A percentile compares a stretch with the other conserved stretches of the same genome.
Conservation (phyloP, 1,140 invertebrate genomes). For the Dendroctonus ponderosae region DNA sequence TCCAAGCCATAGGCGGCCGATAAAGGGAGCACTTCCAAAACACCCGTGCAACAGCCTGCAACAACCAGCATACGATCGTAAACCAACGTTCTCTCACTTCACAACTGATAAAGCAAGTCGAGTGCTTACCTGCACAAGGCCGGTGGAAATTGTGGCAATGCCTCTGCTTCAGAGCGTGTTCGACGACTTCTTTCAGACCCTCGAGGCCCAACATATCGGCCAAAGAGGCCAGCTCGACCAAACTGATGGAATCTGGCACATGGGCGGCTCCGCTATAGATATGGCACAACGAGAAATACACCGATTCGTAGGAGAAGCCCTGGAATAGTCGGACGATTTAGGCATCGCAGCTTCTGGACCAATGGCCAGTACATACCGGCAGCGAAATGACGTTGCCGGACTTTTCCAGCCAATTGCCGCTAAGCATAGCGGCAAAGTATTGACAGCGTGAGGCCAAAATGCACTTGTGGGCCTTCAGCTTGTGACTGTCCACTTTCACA, state of each 20-base stretch:
- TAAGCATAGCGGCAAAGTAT: conserved; percentile 87
- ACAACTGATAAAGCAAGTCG: neutral
- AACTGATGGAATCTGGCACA: conserved; percentile 78
- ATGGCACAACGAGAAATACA: conserved; percentile 87
- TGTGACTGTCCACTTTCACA: conserved; percentile 73
- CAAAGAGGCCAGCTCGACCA: conserved; percentile 81
- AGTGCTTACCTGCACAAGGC: conserved; percentile 54
- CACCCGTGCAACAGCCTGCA: conserved; percentile 50
- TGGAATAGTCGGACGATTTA: conserved; percentile 54
- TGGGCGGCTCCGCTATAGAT: conserved; percentile 87
- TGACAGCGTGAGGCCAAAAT: conserved; percentile 84
- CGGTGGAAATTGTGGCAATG: conserved; percentile 90
- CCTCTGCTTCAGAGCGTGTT: conserved; percentile 80
- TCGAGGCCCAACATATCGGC: conserved; percentile 86
- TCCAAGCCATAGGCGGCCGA: conserved; percentile 82
- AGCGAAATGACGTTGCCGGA: conserved; percentile 74
- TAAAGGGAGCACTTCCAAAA: conserved; percentile 79
- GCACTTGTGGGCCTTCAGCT: conserved; percentile 85
- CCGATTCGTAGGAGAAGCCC: conserved; percentile 79
- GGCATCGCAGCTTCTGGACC: neutral
- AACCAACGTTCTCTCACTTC: neutral
- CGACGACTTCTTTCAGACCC: conserved; percentile 85
- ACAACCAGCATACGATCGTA: neutral
- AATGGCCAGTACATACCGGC: conserved; percentile 32
- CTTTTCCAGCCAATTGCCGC: conserved; percentile 78